Evolutionary conservation across 37 sponge, comb jelly and placozoan species (phyloP), one percentile per base, ranked within the genome.

Genomic region (Agelas oroides): DNA sequence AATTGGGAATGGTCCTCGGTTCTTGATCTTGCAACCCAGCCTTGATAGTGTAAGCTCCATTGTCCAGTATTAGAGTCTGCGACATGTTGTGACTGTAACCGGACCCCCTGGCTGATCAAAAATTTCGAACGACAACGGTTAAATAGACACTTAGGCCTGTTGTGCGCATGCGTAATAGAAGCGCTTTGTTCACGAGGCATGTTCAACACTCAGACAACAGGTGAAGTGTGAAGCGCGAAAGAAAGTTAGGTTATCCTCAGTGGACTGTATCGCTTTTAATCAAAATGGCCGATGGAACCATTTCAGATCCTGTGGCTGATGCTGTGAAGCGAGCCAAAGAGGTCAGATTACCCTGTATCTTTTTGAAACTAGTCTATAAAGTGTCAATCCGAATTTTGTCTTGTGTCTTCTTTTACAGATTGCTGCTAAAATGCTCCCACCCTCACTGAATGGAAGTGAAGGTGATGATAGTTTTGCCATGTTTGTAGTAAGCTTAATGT

Each of bases 31-130:
- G 37, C 13, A 71, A 32, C 1, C 97, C 97, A 12, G 84, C 80
- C 84, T 97, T 97, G n/a, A 92, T 31, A 1, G 91, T 62, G 74
- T 87, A 90, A 6, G 86, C 90, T 27, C 97, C 97, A 62, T 95
- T 95, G 67, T 97, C 97, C 53, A 97, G 59, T 0, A 97, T 73
- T 21, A 92, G 32, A 13, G 82, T 33, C 70, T 69, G 46, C 6
- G 46, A 46, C 46, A 46, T 46, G 46, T 8, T 46, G 46, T 8
- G 8, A 46, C 3, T 46, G 8, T 46, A 46, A 46, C 3, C 8
- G 46, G 3, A 46, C 46, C 8, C 46, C 3, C 46, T 12, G 6
- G 6, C 46, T 12, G 46, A 12, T 46, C 46, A 46, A 46, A 46
- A 46, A 46, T 46, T 46, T 12, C 46, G 8, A 8, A 46, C 46